Evolutionary conservation across 2,113 vertebrate species (phyloP), one percentile per base, ranked within the genome.

Genomic region (Pleuronectes platessa): DNA sequence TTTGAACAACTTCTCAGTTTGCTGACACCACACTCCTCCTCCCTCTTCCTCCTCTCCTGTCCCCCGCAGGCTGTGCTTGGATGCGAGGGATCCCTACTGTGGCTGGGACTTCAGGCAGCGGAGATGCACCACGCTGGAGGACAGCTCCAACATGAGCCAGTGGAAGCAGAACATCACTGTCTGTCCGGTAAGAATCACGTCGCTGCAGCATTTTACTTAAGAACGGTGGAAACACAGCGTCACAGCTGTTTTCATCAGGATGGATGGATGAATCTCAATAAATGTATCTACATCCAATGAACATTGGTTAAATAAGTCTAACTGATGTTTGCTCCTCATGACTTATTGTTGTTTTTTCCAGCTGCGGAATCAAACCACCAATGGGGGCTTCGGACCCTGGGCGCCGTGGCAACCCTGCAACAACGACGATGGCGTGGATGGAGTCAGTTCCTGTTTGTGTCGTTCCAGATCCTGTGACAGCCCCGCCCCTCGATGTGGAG

Each of bases 131-230:
- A 97, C 98, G 0, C 93, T 98, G 45, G 96, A 98, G 86, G 97
- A 99, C 91, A 98, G 97, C 85, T 96, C 97, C 88, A 97, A 99
- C 92, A 99, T 98, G 97, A 99, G 97, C 90, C 96, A 97, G 77
- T 99, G 98, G 98, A 97, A 92, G 72, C 98, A 99, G 93, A 99
- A 99, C 92, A 98, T 99, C 93, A 97, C 96, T 0, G 92, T 95
- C 2, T 99, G 98, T 82, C 98, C 98, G 70, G 98, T 99, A 94
- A 95, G 96, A 89, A 61, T 37, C 1, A 64, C 2, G 9, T 64
- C 75, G 47, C 51, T 0, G 26, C 45, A 1, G 54, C n/a, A 4
- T 37, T 68, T 77, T 59, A 56, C 55, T 31, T 47, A 37, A 21
- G 18, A 68, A 10, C 26, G 4, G 49, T 11, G 18, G 3, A n/a